Conservation (phyloP, 2,113 vertebrate species). For the Semnornis frantzii region DNA sequence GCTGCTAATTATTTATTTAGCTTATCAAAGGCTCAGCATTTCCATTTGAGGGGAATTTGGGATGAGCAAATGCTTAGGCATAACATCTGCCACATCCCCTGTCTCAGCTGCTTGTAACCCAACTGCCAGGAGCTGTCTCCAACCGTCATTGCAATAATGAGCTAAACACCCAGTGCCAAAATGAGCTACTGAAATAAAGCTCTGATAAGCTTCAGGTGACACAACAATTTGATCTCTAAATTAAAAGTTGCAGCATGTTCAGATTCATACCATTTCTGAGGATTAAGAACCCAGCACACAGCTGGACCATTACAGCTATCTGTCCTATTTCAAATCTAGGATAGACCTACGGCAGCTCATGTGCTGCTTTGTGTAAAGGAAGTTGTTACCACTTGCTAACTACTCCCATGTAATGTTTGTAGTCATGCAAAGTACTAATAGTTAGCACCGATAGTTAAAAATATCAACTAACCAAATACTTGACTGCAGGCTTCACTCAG, state of each 20-base stretch:
- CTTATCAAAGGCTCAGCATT: background rate
- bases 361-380: background rate
- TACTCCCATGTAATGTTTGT: background rate
- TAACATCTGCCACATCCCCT: background rate
- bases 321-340: background rate
- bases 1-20: conserved; percentile 10
- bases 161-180: background rate
- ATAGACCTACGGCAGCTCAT: background rate
- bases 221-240: conserved; percentile 15
- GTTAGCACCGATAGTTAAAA: background rate
- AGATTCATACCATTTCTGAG: background rate
- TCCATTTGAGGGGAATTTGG: background rate
- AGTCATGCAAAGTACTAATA: background rate
- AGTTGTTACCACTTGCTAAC: background rate
- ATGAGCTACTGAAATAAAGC: background rate
- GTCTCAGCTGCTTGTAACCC: background rate
- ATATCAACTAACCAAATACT: background rate
- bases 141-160: background rate
- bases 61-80: background rate
- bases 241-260: background rate
- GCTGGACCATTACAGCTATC: background rate
- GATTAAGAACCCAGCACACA: background rate
- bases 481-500: background rate
- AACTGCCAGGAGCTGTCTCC: background rate
- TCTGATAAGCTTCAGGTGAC: conserved; percentile 23